Evolutionary conservation across 2,888 invertebrate genomes (phyloP).

Genomic region (Digitonthophagus gazella): DNA sequence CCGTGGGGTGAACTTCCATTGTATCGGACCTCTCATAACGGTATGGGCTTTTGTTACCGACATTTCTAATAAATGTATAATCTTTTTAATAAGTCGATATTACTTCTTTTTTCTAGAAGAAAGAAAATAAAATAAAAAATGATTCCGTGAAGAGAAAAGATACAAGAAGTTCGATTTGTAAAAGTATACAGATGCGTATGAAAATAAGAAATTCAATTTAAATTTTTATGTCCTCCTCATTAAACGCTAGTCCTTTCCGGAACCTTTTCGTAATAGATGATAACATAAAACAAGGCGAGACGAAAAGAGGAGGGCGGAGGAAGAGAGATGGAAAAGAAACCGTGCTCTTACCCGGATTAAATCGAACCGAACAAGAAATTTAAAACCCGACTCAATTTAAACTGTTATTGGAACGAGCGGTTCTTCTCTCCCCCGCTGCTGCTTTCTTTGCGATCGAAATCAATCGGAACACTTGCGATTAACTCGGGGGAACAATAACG

Average conservation of each 20-base stretch:
- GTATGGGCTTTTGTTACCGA: not conserved
- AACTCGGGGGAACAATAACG: conserved; percentile 33
- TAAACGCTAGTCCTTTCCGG: conserved; percentile 13
- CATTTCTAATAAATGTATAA: not conserved
- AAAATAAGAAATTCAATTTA: conserved; percentile 27
- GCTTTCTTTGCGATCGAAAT: conserved; percentile 25
- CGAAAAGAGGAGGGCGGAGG: conserved; percentile 17
- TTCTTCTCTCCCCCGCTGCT: conserved; percentile 32
- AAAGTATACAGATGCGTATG: conserved; percentile 14
- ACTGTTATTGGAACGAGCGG: conserved; percentile 31
- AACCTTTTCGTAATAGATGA: conserved; percentile 23
- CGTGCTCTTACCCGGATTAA: conserved; percentile 26
- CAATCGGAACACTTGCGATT: conserved; percentile 35
- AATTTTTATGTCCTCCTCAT: conserved; percentile 26
- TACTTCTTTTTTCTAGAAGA: too few species aligned
- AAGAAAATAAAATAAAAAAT: too few species aligned
- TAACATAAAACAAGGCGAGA: conserved; percentile 29
- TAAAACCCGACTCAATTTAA: conserved; percentile 34
- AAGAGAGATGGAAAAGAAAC: not conserved
- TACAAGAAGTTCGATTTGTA: not conserved
- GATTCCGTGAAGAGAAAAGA: too few species aligned
- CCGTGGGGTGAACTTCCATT: not conserved
- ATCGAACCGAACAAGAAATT: conserved; percentile 33
- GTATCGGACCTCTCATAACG: not conserved
- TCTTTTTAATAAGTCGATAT: not conserved